Evolutionary conservation across 2,888 invertebrate genomes (phyloP).

Genomic region (Epirrhoe tristata): DNA sequence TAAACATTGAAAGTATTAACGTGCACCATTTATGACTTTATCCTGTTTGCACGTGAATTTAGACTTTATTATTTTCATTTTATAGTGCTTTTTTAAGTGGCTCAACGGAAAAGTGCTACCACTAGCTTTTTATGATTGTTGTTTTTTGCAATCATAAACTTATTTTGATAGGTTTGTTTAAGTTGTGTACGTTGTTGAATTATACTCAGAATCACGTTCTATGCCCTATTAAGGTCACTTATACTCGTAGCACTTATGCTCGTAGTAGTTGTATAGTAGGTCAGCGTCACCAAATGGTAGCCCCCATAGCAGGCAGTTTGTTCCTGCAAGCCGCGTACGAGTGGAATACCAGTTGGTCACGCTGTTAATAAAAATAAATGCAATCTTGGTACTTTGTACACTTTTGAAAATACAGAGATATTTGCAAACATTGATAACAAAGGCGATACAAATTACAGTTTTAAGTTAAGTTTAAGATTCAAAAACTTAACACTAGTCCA

Average conservation of each 20-base stretch:
- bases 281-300: no score
- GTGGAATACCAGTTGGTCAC: no score
- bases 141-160: not conserved
- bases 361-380: not conserved
- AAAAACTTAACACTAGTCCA: not conserved
- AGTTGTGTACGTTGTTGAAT: no score
- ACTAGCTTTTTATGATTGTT: not conserved
- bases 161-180: not conserved
- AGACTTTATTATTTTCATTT: conserved; percentile 2
- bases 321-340: no score
- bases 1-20: conserved; percentile 28
- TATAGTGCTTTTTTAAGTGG: conserved; percentile 19
- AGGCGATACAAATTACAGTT: not conserved
- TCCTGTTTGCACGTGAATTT: conserved; percentile 18
- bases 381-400: not conserved
- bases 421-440: not conserved
- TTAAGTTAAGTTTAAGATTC: not conserved
- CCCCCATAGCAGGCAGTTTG: no score
- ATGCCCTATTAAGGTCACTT: no score
- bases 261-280: no score
- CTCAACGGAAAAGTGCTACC: not conserved
- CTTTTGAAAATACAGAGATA: not conserved
- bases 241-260: no score
- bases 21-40: conserved; percentile 27
- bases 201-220: no score